Evolutionary conservation across 1,140 invertebrate species (phyloP), one percentile per base, ranked within the genome.

Genomic region (Drosophila nigrodunni): DNA sequence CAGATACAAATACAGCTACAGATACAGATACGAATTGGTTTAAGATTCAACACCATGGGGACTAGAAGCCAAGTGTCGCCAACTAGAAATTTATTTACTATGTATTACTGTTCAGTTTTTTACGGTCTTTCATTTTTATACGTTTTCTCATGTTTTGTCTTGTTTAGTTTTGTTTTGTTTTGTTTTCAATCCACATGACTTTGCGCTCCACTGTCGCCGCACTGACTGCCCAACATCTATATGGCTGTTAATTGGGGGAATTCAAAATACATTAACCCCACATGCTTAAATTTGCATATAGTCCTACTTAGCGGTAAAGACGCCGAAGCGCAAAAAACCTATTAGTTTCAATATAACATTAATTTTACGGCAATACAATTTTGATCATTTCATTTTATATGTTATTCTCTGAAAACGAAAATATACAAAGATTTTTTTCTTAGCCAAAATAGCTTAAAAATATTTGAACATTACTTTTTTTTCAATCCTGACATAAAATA

Each of bases 51-150:
- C 83, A 78, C 77, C 85, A 88, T 68, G 79, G 80, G 77, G 83
- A 83, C 83, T 73, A 82, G 85, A 78, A 82, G 80, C 80, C 73
- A 80, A 83, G 83, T 83, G 83, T 83, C 83, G 83, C 83, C 83
- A 88, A 77, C 71, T 76, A 82, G 66, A 79, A 82, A 87, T 76
- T 82, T 82, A 82, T 86, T 77, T 86, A 78, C 72, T 82, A 75
- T 65, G 62, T 65, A 65, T 54, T 70, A 78, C 47, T 66, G 69
- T 62, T 61, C 60, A 66, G 66, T 68, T 82, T 80, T 82, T 71
- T 74, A 74, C 65, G 72, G 44, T 74, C 58, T 58, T 57, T 66
- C 57, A 61, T 80, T 74, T 77, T 80, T 50, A 87, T 79, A 71
- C 30, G 57, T 59, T 57, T 65, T 62, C 65, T 64, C 54, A 77